phyloP scores from a whole-genome alignment of 2,888 invertebrate species.

The Orthonychiurus folsomi region DNA sequence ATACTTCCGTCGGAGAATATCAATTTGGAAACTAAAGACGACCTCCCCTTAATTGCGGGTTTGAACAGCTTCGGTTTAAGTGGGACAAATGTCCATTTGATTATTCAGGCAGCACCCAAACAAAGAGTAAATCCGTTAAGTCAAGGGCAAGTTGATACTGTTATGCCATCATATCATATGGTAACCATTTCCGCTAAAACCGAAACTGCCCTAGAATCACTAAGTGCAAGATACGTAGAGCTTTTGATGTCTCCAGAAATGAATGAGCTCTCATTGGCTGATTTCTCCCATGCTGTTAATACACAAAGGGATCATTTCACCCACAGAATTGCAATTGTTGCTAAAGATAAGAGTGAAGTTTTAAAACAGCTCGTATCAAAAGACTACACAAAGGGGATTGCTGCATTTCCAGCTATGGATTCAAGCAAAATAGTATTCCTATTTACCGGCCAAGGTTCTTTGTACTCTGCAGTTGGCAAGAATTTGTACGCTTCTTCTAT shows the following conservation, averaged over 20 bases:
- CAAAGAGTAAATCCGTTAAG: too few relatives aligned
- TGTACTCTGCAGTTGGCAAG: constrained; percentile 5
- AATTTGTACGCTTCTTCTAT: neutral
- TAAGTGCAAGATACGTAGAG: constrained; percentile 8
- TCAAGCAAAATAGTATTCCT: constrained; percentile 14
- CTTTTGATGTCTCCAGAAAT: neutral
- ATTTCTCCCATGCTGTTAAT: constrained; percentile 19
- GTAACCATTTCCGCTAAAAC: constrained; percentile 13
- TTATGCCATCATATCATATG: constrained; percentile 6
- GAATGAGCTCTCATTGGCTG: neutral
- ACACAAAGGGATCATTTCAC: constrained; percentile 20
- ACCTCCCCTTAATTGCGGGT: constrained; percentile 8
- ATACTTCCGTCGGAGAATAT: too few relatives aligned
- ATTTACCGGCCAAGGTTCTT: constrained; percentile 23
- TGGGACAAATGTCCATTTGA: constrained; percentile 15
- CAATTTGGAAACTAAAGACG: too few relatives aligned
- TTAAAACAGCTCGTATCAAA: neutral
- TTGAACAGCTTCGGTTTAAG: constrained; percentile 16
- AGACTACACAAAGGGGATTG: neutral
- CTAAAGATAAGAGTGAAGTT: constrained; percentile 5
- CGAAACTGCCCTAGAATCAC: constrained; percentile 9
- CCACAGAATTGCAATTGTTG: constrained; percentile 20
- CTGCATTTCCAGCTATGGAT: neutral
- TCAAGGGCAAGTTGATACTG: constrained; percentile 7
- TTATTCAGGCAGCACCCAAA: constrained; percentile 14